A percentile compares a stretch with the other conserved stretches of the same genome.
phyloP scores from a whole-genome alignment of 2,113 vertebrate genomes.

The Monarcha castaneiventris region DNA sequence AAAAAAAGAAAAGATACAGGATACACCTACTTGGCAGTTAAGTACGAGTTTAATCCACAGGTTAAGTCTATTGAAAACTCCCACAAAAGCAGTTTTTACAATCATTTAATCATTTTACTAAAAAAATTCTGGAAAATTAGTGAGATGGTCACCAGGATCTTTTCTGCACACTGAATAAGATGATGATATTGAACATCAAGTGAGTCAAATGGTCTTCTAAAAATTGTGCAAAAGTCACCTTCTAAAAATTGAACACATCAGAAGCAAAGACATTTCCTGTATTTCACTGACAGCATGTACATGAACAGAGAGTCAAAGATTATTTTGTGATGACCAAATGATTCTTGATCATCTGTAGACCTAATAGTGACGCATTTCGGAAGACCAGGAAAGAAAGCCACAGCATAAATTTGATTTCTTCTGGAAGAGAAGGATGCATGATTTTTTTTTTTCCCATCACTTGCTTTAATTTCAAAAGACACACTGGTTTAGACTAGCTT shows the following conservation, averaged over 20 bases:
- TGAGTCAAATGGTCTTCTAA: background rate
- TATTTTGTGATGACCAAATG: background rate
- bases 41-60: background rate
- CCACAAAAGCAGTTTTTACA: background rate
- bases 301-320: background rate
- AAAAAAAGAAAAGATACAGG: background rate
- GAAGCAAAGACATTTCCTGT: background rate
- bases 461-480: background rate
- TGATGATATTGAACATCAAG: background rate
- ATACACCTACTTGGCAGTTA: background rate
- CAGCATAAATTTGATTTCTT: background rate
- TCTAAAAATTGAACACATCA: background rate
- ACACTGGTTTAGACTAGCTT: background rate
- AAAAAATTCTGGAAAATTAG: background rate
- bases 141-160: background rate
- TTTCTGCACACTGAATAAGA: background rate
- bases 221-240: background rate
- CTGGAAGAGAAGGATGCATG: background rate
- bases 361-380: background rate
- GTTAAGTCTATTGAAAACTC: background rate
- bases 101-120: background rate
- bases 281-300: background rate
- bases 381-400: background rate
- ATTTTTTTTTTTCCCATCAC: background rate
- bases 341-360: background rate